A percentile compares a stretch with the other conserved stretches of the same genome.
Conservation (phyloP, 2,797 vertebrate species). For the Crocidura indochinensis region DNA sequence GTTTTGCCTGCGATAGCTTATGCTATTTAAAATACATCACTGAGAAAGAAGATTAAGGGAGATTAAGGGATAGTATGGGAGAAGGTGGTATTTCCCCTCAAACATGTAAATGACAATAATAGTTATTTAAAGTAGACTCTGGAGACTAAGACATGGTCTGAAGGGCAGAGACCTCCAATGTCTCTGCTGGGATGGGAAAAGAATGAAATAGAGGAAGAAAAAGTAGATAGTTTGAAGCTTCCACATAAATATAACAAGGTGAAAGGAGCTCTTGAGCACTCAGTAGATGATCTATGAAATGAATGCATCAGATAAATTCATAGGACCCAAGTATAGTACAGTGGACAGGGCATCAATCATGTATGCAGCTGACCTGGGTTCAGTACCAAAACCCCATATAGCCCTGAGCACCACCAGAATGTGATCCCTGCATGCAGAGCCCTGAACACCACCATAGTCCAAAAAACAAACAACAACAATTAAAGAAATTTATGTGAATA, state of each 20-base stretch:
- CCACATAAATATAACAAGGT: neutral
- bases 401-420: no score
- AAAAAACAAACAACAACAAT: no score
- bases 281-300: neutral
- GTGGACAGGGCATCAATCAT: no score
- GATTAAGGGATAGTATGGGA: neutral
- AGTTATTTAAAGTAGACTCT: neutral
- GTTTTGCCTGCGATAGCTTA: neutral
- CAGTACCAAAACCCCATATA: no score
- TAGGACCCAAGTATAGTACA: no score
- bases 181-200: neutral
- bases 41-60: neutral
- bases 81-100: no score
- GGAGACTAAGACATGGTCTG: neutral
- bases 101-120: neutral
- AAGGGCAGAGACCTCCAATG: neutral
- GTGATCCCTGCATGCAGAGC: no score
- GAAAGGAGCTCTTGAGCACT: neutral
- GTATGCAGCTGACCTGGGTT: no score
- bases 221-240: neutral
- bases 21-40: neutral
- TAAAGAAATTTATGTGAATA: constrained; percentile 3
- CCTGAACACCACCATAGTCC: no score
- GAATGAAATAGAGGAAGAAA: neutral
- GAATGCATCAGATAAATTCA: neutral